Conservation (phyloP, 1,140 invertebrate species). For the Drosophila pachea region DNA sequence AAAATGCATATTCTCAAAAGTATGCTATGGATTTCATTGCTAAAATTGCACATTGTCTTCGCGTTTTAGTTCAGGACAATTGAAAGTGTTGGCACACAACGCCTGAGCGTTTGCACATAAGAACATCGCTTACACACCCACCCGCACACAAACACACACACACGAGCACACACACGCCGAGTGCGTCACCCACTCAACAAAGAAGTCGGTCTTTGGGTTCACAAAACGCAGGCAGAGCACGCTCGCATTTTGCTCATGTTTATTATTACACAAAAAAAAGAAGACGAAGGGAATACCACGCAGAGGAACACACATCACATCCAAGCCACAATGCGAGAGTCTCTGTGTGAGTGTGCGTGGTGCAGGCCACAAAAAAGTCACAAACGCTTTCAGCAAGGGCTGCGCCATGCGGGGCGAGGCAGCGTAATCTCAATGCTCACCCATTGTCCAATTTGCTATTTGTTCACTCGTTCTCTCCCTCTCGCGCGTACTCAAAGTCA, state of each 20-base stretch:
- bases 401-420: too few species aligned
- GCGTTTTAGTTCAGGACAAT: slow-evolving; percentile 32
- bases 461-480: too few species aligned
- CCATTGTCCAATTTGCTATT: too few species aligned
- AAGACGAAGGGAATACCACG: slow-evolving; percentile 32
- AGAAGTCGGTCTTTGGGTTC: slow-evolving; percentile 71
- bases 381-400: background rate
- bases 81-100: slow-evolving; percentile 52
- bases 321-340: background rate
- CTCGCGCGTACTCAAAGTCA: too few species aligned
- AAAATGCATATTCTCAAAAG: slow-evolving; percentile 2
- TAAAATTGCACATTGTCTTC: background rate
- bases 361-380: slow-evolving; percentile 28
- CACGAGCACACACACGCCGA: slow-evolving; percentile 20
- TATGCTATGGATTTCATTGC: slow-evolving; percentile 19
- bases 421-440: too few species aligned
- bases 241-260: slow-evolving; percentile 52
- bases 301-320: slow-evolving; percentile 33
- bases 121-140: background rate
- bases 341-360: background rate
- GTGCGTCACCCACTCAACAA: slow-evolving; percentile 50
- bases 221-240: slow-evolving; percentile 56
- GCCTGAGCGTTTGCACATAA: slow-evolving; percentile 44
- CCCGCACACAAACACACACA: slow-evolving; percentile 23
- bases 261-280: slow-evolving; percentile 51